These are phyloP conservation scores for Drosophila borealis DNA, from an alignment of 2,888 invertebrate species.

Conservation along the genomic window DNA sequence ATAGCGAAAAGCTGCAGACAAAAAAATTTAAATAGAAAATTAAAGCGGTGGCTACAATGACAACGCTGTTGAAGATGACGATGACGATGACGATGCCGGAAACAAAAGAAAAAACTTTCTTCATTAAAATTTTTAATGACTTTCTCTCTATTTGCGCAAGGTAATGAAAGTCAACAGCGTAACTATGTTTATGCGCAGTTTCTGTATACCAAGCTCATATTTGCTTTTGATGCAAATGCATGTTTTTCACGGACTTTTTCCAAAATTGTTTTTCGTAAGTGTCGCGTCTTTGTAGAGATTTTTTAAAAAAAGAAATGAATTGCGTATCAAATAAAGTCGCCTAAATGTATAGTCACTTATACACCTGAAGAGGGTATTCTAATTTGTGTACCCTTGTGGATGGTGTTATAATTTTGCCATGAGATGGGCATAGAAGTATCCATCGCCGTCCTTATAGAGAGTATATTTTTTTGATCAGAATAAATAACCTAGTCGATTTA, in stretches of 20 bases:
- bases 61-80: constrained; percentile 28
- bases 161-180: constrained; percentile 76
- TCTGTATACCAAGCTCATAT: constrained; percentile 22
- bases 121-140: constrained; percentile 78
- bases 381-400: too few relatives aligned
- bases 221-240: constrained; percentile 60
- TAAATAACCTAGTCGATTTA: too few relatives aligned
- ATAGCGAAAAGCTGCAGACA: constrained; percentile 52
- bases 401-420: too few relatives aligned
- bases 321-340: neutral
- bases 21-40: constrained; percentile 79
- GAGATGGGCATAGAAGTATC: too few relatives aligned
- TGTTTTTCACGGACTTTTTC: constrained; percentile 5
- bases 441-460: too few relatives aligned
- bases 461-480: too few relatives aligned
- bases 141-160: constrained; percentile 76
- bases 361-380: too few relatives aligned
- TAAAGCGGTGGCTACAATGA: constrained; percentile 49
- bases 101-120: constrained; percentile 77
- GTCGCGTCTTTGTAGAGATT: constrained; percentile 2
- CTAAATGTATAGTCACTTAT: too few relatives aligned
- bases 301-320: neutral
- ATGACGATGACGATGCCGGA: constrained; percentile 44
- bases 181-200: constrained; percentile 64
- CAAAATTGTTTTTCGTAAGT: constrained; percentile 21